A percentile compares a stretch with the other conserved stretches of the same genome.
phyloP scores from a whole-genome alignment of 2,888 invertebrate genomes.

The Meloe dianella region DNA sequence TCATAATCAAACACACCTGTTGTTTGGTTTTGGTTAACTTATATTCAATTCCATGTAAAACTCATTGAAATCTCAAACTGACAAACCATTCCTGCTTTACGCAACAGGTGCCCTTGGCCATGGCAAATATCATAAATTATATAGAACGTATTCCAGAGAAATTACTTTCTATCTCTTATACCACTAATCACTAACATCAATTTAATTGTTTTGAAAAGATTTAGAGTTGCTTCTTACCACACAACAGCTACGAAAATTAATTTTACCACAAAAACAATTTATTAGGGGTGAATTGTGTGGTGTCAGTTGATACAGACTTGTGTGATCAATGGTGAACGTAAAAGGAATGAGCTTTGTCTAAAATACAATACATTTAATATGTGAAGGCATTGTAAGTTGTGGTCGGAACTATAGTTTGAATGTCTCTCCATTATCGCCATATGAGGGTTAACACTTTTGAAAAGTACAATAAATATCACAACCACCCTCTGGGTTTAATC shows the following conservation, averaged over 20 bases:
- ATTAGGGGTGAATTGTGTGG: not conserved
- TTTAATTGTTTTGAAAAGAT: not conserved
- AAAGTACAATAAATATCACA: not conserved
- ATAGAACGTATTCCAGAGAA: conserved; percentile 14
- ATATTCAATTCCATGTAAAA: conserved; percentile 23
- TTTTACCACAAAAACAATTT: not conserved
- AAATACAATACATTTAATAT: conserved; percentile 23
- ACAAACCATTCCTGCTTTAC: conserved; percentile 23
- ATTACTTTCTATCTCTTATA: conserved; percentile 15
- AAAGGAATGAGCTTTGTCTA: conserved; percentile 18
- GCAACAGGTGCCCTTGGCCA: conserved; percentile 35
- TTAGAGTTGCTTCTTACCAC: not conserved
- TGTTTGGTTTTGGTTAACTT: conserved; percentile 22
- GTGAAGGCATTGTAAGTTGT: conserved; percentile 16
- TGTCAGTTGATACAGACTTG: not conserved
- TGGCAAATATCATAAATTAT: conserved; percentile 34
- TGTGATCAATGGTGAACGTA: not conserved
- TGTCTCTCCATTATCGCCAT: not conserved
- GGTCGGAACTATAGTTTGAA: not conserved
- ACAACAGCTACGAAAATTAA: not conserved
- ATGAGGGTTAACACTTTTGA: not conserved
- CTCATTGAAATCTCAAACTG: conserved; percentile 32
- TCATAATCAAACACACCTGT: conserved; percentile 25
- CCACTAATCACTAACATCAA: not conserved
- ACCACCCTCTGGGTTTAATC: not conserved